Percentiles rank a stretch among this genome's conserved stretches.
phyloP scores from a whole-genome alignment of 2,888 invertebrate species.

The Pachymerium ferrugineum region DNA sequence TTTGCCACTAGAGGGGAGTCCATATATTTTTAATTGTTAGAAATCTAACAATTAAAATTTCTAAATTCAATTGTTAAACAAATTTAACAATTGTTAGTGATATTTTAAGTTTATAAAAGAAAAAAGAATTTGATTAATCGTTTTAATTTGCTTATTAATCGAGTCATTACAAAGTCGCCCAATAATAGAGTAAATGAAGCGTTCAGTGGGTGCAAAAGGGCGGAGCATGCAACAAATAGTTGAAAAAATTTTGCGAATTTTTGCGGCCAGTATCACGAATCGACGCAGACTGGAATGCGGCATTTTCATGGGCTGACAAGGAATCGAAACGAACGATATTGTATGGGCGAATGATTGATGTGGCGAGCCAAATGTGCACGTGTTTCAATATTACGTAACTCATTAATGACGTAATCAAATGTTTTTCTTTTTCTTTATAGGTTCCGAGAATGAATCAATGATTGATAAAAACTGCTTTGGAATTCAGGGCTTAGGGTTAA shows the following conservation, averaged over 20 bases:
- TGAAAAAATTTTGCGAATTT: background rate
- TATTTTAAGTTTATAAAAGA: too few relatives aligned
- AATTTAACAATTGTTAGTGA: too few relatives aligned
- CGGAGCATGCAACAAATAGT: too few relatives aligned
- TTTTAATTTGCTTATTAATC: constrained; percentile 1
- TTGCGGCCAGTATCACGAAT: background rate
- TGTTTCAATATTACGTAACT: background rate
- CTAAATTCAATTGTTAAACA: too few relatives aligned
- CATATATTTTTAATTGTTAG: too few relatives aligned
- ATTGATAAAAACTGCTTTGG: constrained; percentile 35
- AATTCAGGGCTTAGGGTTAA: constrained; percentile 28
- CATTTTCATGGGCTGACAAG: constrained; percentile 13
- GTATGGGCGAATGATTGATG: constrained; percentile 16
- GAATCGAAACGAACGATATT: background rate
- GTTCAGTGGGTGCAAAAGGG: too few relatives aligned
- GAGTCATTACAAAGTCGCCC: too few relatives aligned
- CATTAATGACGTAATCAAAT: too few relatives aligned
- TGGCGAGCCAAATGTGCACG: constrained; percentile 5
- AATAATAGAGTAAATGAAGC: too few relatives aligned
- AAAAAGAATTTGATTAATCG: too few relatives aligned
- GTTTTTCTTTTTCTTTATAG: constrained; percentile 29
- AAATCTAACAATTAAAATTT: too few relatives aligned
- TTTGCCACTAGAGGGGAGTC: too few relatives aligned
- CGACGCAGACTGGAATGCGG: constrained; percentile 12
- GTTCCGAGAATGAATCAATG: constrained; percentile 32